Conservation (phyloP, 2,797 vertebrate species). For the Gadopsis marmoratus region DNA sequence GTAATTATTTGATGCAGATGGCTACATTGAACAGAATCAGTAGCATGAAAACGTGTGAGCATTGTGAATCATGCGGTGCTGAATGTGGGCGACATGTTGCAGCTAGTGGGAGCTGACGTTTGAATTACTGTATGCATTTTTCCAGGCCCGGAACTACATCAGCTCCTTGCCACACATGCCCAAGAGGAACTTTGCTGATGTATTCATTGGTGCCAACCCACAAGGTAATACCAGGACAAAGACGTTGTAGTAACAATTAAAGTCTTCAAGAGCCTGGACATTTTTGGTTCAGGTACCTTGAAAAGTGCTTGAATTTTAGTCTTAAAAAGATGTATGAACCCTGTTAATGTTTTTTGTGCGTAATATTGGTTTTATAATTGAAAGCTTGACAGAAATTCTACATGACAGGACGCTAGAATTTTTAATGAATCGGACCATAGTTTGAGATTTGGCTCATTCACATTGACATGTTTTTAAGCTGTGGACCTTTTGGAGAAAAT, state of each 20-base stretch:
- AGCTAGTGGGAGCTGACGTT: constrained; percentile 34
- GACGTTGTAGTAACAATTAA: not conserved
- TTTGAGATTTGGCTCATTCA: constrained; percentile 5
- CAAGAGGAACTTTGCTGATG: constrained; percentile 98
- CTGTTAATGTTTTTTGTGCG: not conserved
- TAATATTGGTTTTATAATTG: not conserved
- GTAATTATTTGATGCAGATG: not conserved
- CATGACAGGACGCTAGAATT: not conserved
- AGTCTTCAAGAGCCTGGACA: too few species aligned
- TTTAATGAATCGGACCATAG: not conserved
- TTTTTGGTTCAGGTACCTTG: too few species aligned
- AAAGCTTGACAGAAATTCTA: not conserved
- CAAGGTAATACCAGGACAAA: constrained; percentile 84
- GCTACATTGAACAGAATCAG: not conserved
- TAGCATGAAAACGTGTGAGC: constrained; percentile 8
- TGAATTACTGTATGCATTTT: constrained; percentile 57
- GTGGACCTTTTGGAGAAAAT: constrained; percentile 99
- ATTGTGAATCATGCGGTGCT: not conserved
- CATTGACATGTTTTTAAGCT: constrained; percentile 78
- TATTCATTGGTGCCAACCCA: constrained; percentile 98
- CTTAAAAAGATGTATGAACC: too few species aligned
- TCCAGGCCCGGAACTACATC: constrained; percentile 97
- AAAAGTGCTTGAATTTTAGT: too few species aligned
- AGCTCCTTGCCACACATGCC: constrained; percentile 95
- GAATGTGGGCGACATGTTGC: constrained; percentile 29